Evolutionary conservation across 1,140 invertebrate genomes (phyloP).

Genomic region (Formica selysi): DNA sequence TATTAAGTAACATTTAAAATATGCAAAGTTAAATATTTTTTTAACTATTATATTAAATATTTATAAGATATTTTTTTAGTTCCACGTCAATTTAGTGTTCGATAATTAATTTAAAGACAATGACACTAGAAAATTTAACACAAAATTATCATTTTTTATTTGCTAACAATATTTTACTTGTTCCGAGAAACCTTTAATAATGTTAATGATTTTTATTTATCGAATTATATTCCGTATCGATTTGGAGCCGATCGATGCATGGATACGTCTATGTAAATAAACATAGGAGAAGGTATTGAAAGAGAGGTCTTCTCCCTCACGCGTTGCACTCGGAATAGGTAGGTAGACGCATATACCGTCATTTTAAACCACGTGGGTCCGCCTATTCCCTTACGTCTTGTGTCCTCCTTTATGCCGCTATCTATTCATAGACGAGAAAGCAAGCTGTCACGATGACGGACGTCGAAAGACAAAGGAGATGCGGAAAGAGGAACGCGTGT

Average conservation of each 20-base stretch:
- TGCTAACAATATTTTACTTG: background rate
- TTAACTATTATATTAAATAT: background rate
- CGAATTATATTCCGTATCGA: conserved; percentile 20
- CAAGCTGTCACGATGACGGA: conserved; percentile 69
- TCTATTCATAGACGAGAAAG: conserved; percentile 77
- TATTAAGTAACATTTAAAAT: background rate
- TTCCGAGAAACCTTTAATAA: background rate
- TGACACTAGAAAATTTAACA: background rate
- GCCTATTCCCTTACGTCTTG: conserved; percentile 28
- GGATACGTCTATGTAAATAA: conserved; percentile 41
- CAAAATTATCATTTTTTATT: background rate
- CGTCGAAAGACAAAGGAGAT: conserved; percentile 60
- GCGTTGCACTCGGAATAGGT: conserved; percentile 55
- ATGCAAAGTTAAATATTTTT: background rate
- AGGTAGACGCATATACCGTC: conserved; percentile 38
- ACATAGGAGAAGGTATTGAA: conserved; percentile 38
- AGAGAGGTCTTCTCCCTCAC: conserved; percentile 25
- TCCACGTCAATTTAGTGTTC: background rate
- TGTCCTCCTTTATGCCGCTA: conserved; percentile 70
- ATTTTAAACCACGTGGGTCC: conserved; percentile 66
- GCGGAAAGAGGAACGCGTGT: conserved; percentile 36
- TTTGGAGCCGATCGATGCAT: conserved; percentile 13
- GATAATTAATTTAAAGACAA: background rate
- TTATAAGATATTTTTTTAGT: background rate
- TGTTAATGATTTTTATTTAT: background rate